Evolutionary conservation across 2,888 invertebrate genomes (phyloP), one percentile per base, ranked within the genome.

Genomic region (Myathropa florea): DNA sequence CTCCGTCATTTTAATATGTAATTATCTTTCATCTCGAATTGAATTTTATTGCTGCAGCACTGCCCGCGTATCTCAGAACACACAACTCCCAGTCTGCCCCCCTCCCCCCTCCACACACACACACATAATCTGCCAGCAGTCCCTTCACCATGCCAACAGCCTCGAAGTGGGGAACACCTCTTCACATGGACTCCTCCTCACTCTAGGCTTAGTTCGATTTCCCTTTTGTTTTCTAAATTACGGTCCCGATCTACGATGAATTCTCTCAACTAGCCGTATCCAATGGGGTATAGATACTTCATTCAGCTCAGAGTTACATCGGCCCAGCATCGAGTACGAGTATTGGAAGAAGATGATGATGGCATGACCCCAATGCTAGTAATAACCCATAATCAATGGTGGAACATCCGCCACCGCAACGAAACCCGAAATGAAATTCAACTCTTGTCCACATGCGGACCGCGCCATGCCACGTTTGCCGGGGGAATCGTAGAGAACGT

Each of bases 331-430:
- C 39, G 39, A 39, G 53, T 30, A 76, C 68, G 70, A 57, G 68
- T 75, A 83, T 83, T 79, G 75, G 70, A 65, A 67, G 65, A 77
- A 24, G 71, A 76, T 76, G 85, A 86, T 86, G 79, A 86, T 83
- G 71, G 75, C 86, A 86, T 86, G 86, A 86, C 86, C 86, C 65
- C 86, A 79, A 86, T 86, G 86, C 70, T 86, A 83, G 79, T 86
- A 83, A 86, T 86, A 86, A 86, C 83, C 86, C 71, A 79, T 86
- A 79, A 86, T 86, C 86, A 86, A 79, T 86, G 86, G 86, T 76
- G 86, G 86, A 86, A 86, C 86, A 86, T 86, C 86, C 86, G 83
- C 86, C 86, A 86, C 86, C 86, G 86, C 86, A 86, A 83, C 70
- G 39, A 79, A 65, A 80, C 78, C 76, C 80, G 73, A 82, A 83